Evolutionary conservation across 2,888 invertebrate genomes (phyloP), one percentile per base, ranked within the genome.

Genomic region (Pantelozetes paolii): DNA sequence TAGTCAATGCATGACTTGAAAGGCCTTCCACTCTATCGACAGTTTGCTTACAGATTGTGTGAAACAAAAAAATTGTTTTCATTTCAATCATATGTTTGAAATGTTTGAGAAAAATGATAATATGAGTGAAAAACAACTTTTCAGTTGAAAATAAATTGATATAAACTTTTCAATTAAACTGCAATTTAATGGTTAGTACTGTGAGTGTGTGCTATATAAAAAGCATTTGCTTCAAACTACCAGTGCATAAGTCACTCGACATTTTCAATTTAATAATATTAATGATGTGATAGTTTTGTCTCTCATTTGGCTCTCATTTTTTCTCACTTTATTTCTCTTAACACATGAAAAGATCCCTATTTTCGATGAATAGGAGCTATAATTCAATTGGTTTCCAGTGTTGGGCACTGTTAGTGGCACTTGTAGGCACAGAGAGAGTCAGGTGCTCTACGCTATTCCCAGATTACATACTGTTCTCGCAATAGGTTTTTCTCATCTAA

Each of bases 1-100:
- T 40, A 64, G 40, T 64, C 64, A 40, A 64, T 64, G 64, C 64
- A 64, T 64, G 64, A 64, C 64, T 64, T 64, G 64, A 64, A 20
- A 64, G 64, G 40, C 64, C 64, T 64, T 64, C 36, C 64, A 40
- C 40, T 64, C 64, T 36, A 64, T 40, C 57, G 57, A 9, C 23
- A 57, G 57, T 28, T 13, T 13, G 57, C 13, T 50, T 8, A 50
- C 2, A 3, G 20, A 28, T 1, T 57, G 30, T 30, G 57, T 3
- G 28, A 28, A 28, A 11, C 28, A 23, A 57, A 13, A 57, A 30
- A 13, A 18, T 57, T 28, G 1, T 57, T 11, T 9, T 13, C 15
- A 30, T 11, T n/a, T n/a, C n/a, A n/a, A n/a, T n/a, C n/a, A n/a
- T n/a, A n/a, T n/a, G n/a, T n/a, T n/a, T 28, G 30, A 57, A 57